phyloP scores from a whole-genome alignment of 2,113 vertebrate genomes.

The Trinectes maculatus region DNA sequence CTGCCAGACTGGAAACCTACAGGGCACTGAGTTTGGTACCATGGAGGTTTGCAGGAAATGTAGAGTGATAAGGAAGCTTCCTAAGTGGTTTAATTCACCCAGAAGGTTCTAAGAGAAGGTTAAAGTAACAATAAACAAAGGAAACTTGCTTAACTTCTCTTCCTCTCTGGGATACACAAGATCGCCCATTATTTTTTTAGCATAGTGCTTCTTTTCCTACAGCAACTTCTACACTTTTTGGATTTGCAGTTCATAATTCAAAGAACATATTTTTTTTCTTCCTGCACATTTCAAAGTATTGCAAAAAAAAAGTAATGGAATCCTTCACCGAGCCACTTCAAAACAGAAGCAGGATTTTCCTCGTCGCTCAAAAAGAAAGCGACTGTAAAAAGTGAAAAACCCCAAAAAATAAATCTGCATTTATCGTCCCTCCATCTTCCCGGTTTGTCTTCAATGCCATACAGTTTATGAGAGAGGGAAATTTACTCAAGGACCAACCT shows the following conservation, averaged over 20 bases:
- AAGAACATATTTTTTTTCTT: too few species aligned
- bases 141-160: conserved; percentile 3
- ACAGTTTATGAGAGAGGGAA: not conserved
- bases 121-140: not conserved
- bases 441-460: not conserved
- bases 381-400: too few species aligned
- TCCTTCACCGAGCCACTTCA: not conserved
- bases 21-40: conserved; percentile 6
- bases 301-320: not conserved
- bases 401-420: not conserved
- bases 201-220: not conserved
- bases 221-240: not conserved
- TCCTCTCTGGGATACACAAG: not conserved
- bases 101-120: conserved; percentile 21
- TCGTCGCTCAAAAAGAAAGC: not conserved
- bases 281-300: too few species aligned
- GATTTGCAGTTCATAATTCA: too few species aligned
- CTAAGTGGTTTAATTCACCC: conserved; percentile 32
- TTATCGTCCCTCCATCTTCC: not conserved
- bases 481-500: not conserved
- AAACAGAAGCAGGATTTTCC: not conserved
- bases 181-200: not conserved
- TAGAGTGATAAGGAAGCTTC: conserved; percentile 39
- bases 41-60: conserved; percentile 9
- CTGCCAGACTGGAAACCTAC: conserved; percentile 35